These are phyloP conservation scores for Lutra lutra DNA, from an alignment of 2,797 vertebrate species.

Conservation along the genomic window DNA sequence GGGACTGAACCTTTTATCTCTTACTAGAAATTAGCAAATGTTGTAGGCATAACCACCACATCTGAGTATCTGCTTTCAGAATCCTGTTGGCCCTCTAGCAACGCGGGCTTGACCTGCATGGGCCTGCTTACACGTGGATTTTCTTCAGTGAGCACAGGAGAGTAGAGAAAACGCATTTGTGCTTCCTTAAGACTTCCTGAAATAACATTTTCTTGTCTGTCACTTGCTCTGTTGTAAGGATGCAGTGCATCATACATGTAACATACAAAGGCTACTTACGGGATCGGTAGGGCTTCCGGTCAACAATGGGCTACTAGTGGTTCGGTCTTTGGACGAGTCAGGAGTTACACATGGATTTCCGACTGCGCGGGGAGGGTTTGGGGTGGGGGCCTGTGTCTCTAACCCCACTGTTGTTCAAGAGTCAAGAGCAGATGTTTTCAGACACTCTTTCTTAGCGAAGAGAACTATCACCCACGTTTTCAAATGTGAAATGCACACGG, in stretches of 20 bases:
- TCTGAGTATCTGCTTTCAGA: neutral
- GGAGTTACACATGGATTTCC: neutral
- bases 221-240: neutral
- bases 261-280: neutral
- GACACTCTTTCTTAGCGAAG: conserved; percentile 71
- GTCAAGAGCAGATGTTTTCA: conserved; percentile 43
- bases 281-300: neutral
- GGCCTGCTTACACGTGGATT: neutral
- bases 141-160: neutral
- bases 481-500: conserved; percentile 63
- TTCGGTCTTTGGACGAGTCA: neutral
- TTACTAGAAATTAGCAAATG: conserved; percentile 23
- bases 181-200: neutral
- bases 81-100: neutral
- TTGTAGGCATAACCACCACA: neutral
- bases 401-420: neutral
- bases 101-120: neutral
- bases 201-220: neutral
- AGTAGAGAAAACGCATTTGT: neutral
- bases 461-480: conserved; percentile 62
- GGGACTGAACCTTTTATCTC: neutral
- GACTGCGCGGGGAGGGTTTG: accelerated
- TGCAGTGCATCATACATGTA: neutral
- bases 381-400: neutral
- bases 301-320: neutral